Evolutionary conservation across 2,888 invertebrate genomes (phyloP).

Genomic region (Sicus ferrugineus): DNA sequence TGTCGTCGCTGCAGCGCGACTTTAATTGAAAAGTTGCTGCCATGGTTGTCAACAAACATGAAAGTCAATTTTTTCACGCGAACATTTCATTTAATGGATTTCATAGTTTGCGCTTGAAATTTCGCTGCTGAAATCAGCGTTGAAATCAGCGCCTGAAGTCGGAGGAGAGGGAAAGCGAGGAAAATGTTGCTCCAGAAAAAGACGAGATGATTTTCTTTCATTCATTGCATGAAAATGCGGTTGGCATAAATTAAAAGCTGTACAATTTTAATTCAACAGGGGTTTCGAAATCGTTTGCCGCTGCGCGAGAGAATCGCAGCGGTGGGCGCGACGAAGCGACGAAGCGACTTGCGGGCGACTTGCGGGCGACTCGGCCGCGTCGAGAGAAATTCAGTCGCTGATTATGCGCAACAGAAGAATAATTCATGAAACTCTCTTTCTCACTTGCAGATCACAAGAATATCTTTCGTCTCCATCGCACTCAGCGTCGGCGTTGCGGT

Average conservation of each 20-base stretch:
- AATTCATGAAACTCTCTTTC: background rate
- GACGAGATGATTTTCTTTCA: too few relatives aligned
- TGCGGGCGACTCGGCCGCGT: too few relatives aligned
- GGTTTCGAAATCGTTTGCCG: too few relatives aligned
- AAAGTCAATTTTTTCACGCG: conserved; percentile 7
- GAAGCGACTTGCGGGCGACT: too few relatives aligned
- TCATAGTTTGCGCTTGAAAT: background rate
- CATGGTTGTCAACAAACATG: background rate
- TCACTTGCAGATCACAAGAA: conserved; percentile 26
- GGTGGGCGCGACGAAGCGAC: too few relatives aligned
- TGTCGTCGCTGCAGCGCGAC: background rate
- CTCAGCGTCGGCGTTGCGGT: background rate
- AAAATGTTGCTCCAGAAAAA: background rate
- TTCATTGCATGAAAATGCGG: too few relatives aligned
- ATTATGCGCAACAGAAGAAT: background rate
- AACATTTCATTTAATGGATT: background rate
- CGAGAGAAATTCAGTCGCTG: too few relatives aligned
- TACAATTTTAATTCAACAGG: too few relatives aligned
- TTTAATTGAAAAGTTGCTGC: background rate
- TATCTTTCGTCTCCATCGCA: background rate
- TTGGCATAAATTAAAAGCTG: too few relatives aligned
- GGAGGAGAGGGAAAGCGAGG: background rate
- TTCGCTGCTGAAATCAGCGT: background rate
- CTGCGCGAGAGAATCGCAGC: too few relatives aligned
- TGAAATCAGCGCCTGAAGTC: background rate